A percentile compares a stretch with the other conserved stretches of the same genome.
phyloP scores from a whole-genome alignment of 2,888 invertebrate genomes.

The Tinea semifulvella region DNA sequence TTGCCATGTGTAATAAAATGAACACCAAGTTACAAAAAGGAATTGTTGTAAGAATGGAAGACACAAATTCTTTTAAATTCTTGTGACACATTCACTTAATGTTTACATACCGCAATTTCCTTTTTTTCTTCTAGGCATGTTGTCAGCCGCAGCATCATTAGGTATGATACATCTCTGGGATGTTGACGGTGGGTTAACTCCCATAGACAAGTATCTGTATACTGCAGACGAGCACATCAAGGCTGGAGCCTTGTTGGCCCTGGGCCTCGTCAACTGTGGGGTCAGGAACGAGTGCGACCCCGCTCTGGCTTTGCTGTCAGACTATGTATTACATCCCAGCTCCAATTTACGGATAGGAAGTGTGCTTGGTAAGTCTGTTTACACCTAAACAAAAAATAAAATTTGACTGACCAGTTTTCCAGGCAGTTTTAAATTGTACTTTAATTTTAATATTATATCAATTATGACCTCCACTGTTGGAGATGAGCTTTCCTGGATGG shows the following conservation, averaged over 20 bases:
- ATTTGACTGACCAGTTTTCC: too few relatives aligned
- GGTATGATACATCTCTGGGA: constrained; percentile 98
- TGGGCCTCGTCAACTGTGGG: constrained; percentile 97
- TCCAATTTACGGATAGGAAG: constrained; percentile 87
- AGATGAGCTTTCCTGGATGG: too few relatives aligned
- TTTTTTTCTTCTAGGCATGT: constrained; percentile 73
- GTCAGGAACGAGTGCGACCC: constrained; percentile 98
- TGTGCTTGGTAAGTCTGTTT: constrained; percentile 69
- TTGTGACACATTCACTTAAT: too few relatives aligned
- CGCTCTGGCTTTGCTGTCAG: constrained; percentile 92
- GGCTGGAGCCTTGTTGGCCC: constrained; percentile 94
- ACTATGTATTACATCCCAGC: constrained; percentile 89
- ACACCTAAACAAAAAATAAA: too few relatives aligned
- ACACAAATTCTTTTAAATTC: too few relatives aligned
- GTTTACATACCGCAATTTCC: too few relatives aligned
- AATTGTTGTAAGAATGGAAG: too few relatives aligned
- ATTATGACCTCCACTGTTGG: too few relatives aligned
- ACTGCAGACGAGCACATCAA: constrained; percentile 96
- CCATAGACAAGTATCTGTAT: constrained; percentile 97
- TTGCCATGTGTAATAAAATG: too few relatives aligned
- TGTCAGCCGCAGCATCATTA: constrained; percentile 96
- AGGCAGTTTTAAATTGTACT: too few relatives aligned
- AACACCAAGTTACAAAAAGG: too few relatives aligned
- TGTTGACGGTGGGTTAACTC: constrained; percentile 96
- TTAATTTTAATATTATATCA: too few relatives aligned